Base-by-base conservation (phyloP, 2,113 vertebrate species). In the Poeciliopsis turrubarensis region DNA sequence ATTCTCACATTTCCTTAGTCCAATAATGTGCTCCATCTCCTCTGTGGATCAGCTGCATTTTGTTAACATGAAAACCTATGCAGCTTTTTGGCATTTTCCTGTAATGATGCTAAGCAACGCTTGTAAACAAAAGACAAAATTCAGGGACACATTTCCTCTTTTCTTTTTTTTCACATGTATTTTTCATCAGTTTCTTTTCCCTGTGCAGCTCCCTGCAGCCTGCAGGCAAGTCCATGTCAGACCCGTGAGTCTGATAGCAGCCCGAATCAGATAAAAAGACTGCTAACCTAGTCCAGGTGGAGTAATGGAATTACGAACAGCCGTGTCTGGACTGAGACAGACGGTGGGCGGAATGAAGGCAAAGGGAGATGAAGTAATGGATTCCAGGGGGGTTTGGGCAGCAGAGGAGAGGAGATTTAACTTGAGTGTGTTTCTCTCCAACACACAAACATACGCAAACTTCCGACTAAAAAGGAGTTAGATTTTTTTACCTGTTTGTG, bases 401-500 rank as follows among this genome's bases (percentile, higher is more conserved):
- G 72, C 25, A 32, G 67, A 67, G 7, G 17, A 47, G 76, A 61
- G 44, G 44, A 72, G 44, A 65, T 67, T 27, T 65, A 66, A 54
- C 29, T 4, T 32, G 31, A 70, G 60, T 57, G 22, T 22, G 29
- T 62, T 29, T 19, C 31, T 13, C 30, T 65, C 30, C 19, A 13
- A 30, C 15, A 22, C 31, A 34, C 13, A 70, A 13, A 60, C 1
- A 15, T 8, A 37, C 17, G 14, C 11, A 30, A 27, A 17, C n/a
- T 70, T 60, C 22, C 54, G 22, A 41, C 11, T 10, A 19, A 37
- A 22, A 4, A 1, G 31, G 3, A 7, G 2, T 0, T 64, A 7
- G 63, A 19, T 11, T 11, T 32, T 54, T 70, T 25, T 93, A 99
- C 97, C 97, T 96, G 97, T 93, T 96, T 95, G 92, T 95, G 93